These are phyloP conservation scores for Batillaria attramentaria DNA, from an alignment of 1,140 invertebrate genomes.

Conservation along the genomic window DNA sequence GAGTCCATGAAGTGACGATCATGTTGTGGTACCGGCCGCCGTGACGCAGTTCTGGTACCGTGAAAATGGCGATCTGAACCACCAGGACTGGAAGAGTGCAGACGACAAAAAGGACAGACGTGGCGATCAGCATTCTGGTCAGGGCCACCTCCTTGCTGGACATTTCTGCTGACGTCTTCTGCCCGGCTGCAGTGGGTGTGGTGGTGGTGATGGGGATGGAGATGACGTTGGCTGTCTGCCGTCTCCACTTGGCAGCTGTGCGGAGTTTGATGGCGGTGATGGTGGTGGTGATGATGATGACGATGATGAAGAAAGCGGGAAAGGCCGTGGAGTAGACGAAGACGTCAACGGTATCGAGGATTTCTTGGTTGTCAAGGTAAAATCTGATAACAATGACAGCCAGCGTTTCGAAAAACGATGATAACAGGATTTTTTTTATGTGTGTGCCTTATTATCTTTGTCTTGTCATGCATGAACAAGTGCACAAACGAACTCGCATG, in stretches of 20 bases:
- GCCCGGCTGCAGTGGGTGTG: no score
- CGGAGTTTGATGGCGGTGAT: constrained; percentile 12
- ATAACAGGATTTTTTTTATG: no score
- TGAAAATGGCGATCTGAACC: constrained; percentile 13
- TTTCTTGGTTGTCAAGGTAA: constrained; percentile 16
- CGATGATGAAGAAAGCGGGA: background rate
- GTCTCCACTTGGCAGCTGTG: background rate
- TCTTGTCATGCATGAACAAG: no score
- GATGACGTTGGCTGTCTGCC: background rate
- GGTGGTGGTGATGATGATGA: constrained; percentile 13
- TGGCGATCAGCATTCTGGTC: constrained; percentile 25
- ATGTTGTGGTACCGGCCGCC: no score
- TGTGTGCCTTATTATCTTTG: no score
- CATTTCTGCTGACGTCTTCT: no score
- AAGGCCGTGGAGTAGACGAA: background rate
- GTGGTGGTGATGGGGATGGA: background rate
- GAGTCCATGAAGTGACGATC: no score
- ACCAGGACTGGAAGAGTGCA: constrained; percentile 15
- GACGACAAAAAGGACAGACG: constrained; percentile 25
- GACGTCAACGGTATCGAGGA: background rate
- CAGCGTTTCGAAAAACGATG: no score
- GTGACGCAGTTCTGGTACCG: no score
- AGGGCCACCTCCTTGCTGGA: constrained; percentile 11
- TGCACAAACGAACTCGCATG: no score
- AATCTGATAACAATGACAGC: background rate